These are phyloP conservation scores for Apistogramma diplotaenia DNA, from an alignment of 2,113 vertebrate species.

Conservation along the genomic window DNA sequence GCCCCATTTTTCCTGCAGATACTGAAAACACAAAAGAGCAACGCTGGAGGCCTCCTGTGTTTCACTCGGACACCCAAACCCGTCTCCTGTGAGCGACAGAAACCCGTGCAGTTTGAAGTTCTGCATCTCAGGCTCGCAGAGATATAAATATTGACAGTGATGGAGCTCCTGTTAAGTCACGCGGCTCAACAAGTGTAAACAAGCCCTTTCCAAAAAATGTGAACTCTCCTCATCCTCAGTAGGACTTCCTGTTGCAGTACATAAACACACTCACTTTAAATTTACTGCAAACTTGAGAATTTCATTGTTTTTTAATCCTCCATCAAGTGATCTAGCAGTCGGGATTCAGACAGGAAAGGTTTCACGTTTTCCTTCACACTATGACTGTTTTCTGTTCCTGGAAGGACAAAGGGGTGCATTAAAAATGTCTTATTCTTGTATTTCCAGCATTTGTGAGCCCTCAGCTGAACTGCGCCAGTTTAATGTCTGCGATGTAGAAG, in stretches of 20 bases:
- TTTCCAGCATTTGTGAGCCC: not conserved
- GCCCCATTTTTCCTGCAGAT: not conserved
- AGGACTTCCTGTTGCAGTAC: not conserved
- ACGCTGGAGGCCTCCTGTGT: not conserved
- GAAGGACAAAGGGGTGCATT: not conserved
- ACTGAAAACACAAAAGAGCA: not conserved
- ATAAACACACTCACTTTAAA: not conserved
- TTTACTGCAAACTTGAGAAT: not conserved
- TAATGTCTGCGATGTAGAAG: too few species aligned
- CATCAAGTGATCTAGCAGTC: not conserved
- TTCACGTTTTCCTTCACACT: not conserved
- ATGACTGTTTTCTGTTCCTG: not conserved
- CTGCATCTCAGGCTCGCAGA: not conserved
- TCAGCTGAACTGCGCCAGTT: not conserved
- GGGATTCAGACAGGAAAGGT: not conserved
- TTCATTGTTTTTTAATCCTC: not conserved
- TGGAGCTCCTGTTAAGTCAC: not conserved
- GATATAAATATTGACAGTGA: not conserved
- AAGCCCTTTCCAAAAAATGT: not conserved
- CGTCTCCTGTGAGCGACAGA: not conserved
- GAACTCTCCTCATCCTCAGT: not conserved
- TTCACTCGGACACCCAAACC: not conserved
- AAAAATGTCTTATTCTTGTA: accelerated
- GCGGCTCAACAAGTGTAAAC: constrained; percentile 39
- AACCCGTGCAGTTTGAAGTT: not conserved